Percentiles rank a stretch among this genome's conserved stretches.
phyloP scores from a whole-genome alignment of 2,113 vertebrate species.

The Furnarius figulus region DNA sequence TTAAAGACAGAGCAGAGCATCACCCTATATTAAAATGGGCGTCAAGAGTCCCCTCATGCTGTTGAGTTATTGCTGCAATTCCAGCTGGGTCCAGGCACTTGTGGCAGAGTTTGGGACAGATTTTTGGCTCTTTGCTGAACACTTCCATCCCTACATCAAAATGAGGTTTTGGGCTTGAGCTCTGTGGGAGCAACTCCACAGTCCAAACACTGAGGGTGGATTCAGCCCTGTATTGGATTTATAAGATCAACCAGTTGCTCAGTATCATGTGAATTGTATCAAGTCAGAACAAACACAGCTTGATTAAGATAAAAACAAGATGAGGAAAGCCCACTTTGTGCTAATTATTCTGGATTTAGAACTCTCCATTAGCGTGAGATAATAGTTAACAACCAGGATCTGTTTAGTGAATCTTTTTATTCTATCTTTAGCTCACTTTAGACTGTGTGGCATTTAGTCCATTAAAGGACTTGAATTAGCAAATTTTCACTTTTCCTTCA shows the following conservation, averaged over 20 bases:
- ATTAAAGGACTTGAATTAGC: not conserved
- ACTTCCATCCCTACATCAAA: not conserved
- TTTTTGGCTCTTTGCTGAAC: not conserved
- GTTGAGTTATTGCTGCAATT: not conserved
- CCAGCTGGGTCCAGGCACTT: not conserved
- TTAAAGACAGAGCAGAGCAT: not conserved
- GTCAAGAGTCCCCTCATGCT: not conserved
- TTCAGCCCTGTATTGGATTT: not conserved
- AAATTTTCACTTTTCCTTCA: not conserved
- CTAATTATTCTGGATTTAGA: slow-evolving; percentile 6
- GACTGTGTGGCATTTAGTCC: not conserved
- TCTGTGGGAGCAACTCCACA: rapidly evolving
- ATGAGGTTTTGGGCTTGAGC: not conserved
- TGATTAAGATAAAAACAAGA: not conserved
- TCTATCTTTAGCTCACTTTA: not conserved
- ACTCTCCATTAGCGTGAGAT: not conserved
- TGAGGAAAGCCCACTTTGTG: not conserved
- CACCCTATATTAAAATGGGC: rapidly evolving
- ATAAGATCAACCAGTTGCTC: not conserved
- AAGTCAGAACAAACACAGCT: not conserved
- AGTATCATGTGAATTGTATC: not conserved
- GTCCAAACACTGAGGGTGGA: not conserved
- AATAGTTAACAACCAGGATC: not conserved
- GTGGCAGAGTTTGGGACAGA: not conserved
- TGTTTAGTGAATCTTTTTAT: not conserved